phyloP scores from a whole-genome alignment of 2,888 invertebrate species.

The Rhorus exstirpatorius region DNA sequence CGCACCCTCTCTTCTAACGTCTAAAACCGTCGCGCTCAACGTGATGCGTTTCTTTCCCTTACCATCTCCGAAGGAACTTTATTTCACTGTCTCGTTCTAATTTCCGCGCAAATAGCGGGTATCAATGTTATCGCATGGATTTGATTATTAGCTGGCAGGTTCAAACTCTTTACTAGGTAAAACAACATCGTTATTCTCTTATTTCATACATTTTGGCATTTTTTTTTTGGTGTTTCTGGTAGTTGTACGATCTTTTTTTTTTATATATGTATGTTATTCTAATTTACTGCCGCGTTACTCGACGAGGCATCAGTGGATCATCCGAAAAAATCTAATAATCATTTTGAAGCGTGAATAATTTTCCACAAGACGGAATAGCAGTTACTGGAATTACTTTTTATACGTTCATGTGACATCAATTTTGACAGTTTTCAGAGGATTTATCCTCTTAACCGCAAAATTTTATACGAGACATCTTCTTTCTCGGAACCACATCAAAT shows the following conservation, averaged over 20 bases:
- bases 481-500: no score
- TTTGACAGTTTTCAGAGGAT: no score
- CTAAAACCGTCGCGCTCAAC: constrained; percentile 33
- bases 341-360: no score
- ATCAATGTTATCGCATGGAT: not conserved
- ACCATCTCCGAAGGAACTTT: not conserved
- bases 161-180: constrained; percentile 43
- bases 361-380: no score
- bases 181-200: not conserved
- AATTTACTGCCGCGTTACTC: no score
- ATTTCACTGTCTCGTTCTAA: not conserved
- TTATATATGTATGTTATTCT: not conserved
- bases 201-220: not conserved
- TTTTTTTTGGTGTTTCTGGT: no score
- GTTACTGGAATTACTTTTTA: no score
- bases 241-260: not conserved
- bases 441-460: no score
- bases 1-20: constrained; percentile 74
- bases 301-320: no score
- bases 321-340: no score
- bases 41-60: constrained; percentile 20
- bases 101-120: not conserved
- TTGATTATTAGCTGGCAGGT: constrained; percentile 1
- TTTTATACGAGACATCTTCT: no score
- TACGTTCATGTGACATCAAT: no score